Base-by-base conservation (phyloP, 2,888 invertebrate genomes). In the Eulithis testata region DNA sequence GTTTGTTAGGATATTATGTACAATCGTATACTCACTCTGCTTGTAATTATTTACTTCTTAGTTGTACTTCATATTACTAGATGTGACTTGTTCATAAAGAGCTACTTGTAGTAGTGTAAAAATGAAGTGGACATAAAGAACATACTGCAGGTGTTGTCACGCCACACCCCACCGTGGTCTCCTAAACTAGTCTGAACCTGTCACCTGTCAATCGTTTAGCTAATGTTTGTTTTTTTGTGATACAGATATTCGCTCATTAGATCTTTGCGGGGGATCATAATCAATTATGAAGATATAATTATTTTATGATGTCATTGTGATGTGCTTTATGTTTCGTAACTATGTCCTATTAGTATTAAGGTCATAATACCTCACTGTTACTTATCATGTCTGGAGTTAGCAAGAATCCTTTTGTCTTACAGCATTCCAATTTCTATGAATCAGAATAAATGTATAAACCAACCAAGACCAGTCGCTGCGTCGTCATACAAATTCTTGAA, bases 401-500 rank as follows among this genome's bases (percentile, higher is more conserved):
- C 50, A 51, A n/a, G 51, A 31, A 51, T 31, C 51, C 51, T 51
- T 51, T 51, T 51, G n/a, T 51, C n/a, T 51, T 7, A 52, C 52
- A 53, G 52, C 14, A 53, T 53, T 37, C 51, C 50, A 11, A 36
- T 52, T 37, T 37, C 11, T 55, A 55, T 44, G 54, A 37, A 14
- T 21, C 27, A 55, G 44, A 27, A 55, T 12, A 4, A 53, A 54
- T 54, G 14, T 14, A 43, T 11, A 54, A 9, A 4, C 0, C 5
- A 52, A 37, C 11, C 8, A 1, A 43, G 11, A 54, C 5, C 0
- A 44, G 21, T 52, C 36, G 12, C n/a, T 44, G 0, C 9, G 44
- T 44, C 60, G 77, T 75, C 73, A 75, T 73, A 69, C 51, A 59
- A 65, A 70, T 70, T 71, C 68, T 72, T 64, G 60, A 65, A 63